These are phyloP conservation scores for Lepidotrigona ventralis DNA, from an alignment of 1,140 invertebrate genomes.

Conservation along the genomic window DNA sequence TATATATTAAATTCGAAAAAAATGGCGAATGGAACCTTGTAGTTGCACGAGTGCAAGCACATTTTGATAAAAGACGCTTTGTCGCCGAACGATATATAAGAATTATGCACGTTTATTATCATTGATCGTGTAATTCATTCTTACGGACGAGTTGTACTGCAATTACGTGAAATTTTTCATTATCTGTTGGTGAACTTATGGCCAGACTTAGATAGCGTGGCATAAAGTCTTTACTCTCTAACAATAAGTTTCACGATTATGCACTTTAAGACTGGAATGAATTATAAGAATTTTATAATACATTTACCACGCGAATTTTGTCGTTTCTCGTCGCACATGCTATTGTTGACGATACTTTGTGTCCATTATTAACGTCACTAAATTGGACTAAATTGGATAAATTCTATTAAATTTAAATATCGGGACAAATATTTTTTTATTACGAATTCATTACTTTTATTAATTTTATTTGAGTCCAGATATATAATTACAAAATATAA, in stretches of 20 bases:
- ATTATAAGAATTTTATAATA: not conserved
- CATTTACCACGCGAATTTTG: not conserved
- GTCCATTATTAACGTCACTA: not conserved
- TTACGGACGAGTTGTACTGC: not conserved
- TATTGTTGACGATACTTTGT: not conserved
- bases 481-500: too few species aligned
- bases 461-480: too few species aligned
- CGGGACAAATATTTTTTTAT: too few species aligned
- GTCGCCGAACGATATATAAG: not conserved
- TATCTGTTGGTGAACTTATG: not conserved
- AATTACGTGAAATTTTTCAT: conserved; percentile 30
- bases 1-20: too few species aligned
- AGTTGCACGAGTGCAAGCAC: not conserved
- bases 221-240: not conserved
- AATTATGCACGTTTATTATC: conserved; percentile 1
- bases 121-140: conserved; percentile 26
- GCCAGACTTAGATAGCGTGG: not conserved
- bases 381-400: too few species aligned
- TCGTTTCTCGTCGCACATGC: not conserved
- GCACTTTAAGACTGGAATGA: not conserved
- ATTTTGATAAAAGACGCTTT: not conserved
- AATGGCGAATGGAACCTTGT: not conserved
- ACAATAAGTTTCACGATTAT: conserved; percentile 1
- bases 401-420: too few species aligned
- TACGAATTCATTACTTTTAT: too few species aligned